Base-by-base conservation (phyloP, 2,888 invertebrate genomes). In the Pecten maximus region DNA sequence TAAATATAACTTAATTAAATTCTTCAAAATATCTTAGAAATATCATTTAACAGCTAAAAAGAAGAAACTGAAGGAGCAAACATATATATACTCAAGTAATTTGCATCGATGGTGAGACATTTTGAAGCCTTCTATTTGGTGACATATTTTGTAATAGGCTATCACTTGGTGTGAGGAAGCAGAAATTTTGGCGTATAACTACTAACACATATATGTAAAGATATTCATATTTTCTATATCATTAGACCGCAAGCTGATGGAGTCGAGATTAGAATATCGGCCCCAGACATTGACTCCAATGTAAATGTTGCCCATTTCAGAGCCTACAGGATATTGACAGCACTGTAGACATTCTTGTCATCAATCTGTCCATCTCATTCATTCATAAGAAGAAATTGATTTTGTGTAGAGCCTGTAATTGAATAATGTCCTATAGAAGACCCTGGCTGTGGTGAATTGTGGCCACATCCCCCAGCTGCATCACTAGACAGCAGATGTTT, bases 331-430 rank as follows among this genome's bases (percentile, higher is more conserved):
- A 74, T 74, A 10, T 35, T 74, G 74, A 74, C 74, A 74, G 35
- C 35, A 10, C 74, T 0, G 60, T 60, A 74, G 74, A 74, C 74
- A 74, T 74, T 35, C 28, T 6, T 74, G 74, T 74, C 74, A 74
- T 74, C 74, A 74, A 74, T 74, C 28, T 74, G 74, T 74, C 74
- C 74, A 74, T 74, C 74, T 74, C 6, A 35, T 74, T 74, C 74
- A 74, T 74, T 74, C 74, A 35, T 74, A 74, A 74, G 28, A 74
- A 74, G 74, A 74, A 74, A 74, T 74, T 74, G 74, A 74, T 74
- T 74, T 74, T 74, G 74, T 74, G 74, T 74, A 15, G 74, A 74
- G 74, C 35, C 35, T 74, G 74, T 74, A 74, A 74, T 74, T 74
- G 74, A 74, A 74, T 74, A 35, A 74, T 74, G 74, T 35, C 74